These are phyloP conservation scores for Astur gentilis DNA, from an alignment of 2,113 vertebrate genomes.

Conservation along the genomic window DNA sequence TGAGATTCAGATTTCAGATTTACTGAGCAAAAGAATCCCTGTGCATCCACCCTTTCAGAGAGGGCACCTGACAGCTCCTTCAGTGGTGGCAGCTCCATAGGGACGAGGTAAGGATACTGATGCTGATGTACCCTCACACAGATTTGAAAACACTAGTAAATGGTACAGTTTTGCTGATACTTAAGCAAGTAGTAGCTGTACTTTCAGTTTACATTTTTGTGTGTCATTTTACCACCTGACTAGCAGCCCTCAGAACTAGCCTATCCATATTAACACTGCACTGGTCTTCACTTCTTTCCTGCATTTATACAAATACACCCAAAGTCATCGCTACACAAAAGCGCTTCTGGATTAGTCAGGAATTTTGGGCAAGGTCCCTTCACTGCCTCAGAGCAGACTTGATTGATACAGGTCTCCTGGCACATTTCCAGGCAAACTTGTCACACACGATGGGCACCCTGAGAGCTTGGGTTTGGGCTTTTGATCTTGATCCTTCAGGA, in stretches of 20 bases:
- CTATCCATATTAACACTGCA: background rate
- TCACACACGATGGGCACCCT: background rate
- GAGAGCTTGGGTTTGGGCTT: background rate
- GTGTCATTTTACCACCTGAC: background rate
- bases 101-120: background rate
- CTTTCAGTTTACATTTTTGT: background rate
- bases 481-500: background rate
- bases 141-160: background rate
- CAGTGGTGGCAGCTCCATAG: background rate
- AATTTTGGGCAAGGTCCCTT: background rate
- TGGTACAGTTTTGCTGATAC: background rate
- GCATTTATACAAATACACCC: background rate
- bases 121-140: background rate
- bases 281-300: background rate
- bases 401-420: background rate
- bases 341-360: background rate
- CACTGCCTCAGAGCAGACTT: background rate
- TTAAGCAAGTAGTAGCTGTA: background rate
- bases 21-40: background rate
- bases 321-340: background rate
- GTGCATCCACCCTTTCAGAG: background rate
- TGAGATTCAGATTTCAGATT: background rate
- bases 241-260: background rate
- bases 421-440: background rate
- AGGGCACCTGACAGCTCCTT: background rate